Conservation (phyloP, 2,113 vertebrate genomes). For the Cavia aperea region DNA sequence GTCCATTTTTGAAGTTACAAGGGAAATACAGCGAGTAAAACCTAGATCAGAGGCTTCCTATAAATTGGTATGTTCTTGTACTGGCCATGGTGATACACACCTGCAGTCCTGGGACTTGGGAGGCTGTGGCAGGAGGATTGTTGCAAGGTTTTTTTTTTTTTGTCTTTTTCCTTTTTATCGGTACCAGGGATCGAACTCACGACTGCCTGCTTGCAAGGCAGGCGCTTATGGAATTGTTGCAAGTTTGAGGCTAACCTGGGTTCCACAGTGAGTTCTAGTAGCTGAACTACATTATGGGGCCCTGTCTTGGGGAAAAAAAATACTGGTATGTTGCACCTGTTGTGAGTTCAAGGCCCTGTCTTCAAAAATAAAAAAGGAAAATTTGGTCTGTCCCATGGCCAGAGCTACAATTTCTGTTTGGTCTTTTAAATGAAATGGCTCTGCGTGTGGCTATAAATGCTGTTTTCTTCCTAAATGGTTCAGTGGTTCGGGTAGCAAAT, state of each 20-base stretch:
- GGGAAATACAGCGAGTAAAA: neutral
- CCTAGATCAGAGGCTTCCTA: neutral
- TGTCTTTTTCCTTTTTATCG: no score
- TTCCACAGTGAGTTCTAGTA: neutral
- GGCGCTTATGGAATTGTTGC: neutral
- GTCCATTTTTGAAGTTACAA: neutral
- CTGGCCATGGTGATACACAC: neutral
- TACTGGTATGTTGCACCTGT: neutral
- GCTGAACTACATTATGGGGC: neutral
- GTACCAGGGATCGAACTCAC: no score
- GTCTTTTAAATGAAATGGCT: conserved; percentile 6
- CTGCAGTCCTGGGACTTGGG: neutral
- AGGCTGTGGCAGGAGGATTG: neutral
- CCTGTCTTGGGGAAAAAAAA: neutral
- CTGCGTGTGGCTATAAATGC: neutral
- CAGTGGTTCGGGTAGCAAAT: neutral
- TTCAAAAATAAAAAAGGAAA: neutral
- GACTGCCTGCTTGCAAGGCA: no score
- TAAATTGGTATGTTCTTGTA: neutral
- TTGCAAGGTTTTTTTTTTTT: neutral
- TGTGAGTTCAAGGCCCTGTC: neutral
- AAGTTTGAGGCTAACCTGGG: neutral
- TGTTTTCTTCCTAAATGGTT: conserved; percentile 28
- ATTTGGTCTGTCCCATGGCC: neutral
- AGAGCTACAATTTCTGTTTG: neutral